Evolutionary conservation across 2,888 invertebrate genomes (phyloP), one percentile per base, ranked within the genome.

Genomic region (Camptogramma bilineatum): DNA sequence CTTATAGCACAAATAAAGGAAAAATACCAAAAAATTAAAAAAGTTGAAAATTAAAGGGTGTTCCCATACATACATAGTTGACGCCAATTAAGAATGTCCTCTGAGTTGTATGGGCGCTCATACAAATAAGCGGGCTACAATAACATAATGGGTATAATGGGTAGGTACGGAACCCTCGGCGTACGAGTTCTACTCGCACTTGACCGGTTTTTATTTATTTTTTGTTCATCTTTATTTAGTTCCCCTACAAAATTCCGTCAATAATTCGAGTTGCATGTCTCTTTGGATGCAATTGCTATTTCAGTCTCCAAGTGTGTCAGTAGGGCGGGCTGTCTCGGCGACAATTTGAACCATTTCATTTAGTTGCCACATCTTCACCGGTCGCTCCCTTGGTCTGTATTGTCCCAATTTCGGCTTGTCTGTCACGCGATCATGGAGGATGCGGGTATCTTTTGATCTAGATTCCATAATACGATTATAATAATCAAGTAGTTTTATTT

Each of bases 271-370:
- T 70, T 76, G 73, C 68, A 73, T 64, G 53, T 62, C 59, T 55
- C 55, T 59, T 31, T 62, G 72, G 76, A 81, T 86, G 85, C 84
- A 83, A 75, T 80, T 77, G 84, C 85, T 90, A 88, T 90, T 90
- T 90, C 79, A 83, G 88, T 86, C 71, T 66, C 57, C 77, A 91
- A 87, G 76, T 87, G 84, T 90, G 91, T 91, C 89, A 91, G 81
- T 90, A 71, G 85, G 86, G 69, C 90, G 85, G 79, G 81, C 75
- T 82, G 86, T 85, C 88, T 84, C 83, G 81, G 74, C 74, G 83
- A 81, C 87, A 85, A 87, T 87, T 65, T 65, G 64, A 64, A 52
- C 64, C 52, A 56, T 60, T 87, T 86, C 81, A 85, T 81, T 83
- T 85, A 75, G 63, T 72, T 70, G 81, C 84, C 82, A 70, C 72